Base-by-base conservation (phyloP, 2,113 vertebrate genomes). In the Microtus pennsylvanicus region DNA sequence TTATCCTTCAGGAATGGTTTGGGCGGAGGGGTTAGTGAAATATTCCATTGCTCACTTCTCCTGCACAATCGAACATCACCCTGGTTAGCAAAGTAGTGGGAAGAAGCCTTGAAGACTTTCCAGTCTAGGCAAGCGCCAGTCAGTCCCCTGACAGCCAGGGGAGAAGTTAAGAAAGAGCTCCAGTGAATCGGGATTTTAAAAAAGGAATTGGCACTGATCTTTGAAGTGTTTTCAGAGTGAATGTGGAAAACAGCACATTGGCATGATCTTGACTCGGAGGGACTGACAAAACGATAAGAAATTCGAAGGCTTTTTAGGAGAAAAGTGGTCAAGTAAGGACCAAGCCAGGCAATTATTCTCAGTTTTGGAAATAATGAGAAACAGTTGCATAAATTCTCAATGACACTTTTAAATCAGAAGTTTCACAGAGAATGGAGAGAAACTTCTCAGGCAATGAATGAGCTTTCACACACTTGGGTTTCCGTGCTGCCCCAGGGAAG, bases 41-140 rank as follows among this genome's bases (percentile, higher is more conserved):
- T 98, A 94, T 98, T 98, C 98, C 98, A 97, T 98, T 97, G 96
- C 96, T 98, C 95, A 98, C 98, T 98, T 98, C 98, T 98, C 97
- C 98, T 97, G 97, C 92, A 98, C 88, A 89, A 55, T 35, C 45
- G 69, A 92, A 95, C 89, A 92, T 76, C 24, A 45, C 69, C 45
- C 58, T 78, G 42, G 35, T 91, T 88, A 94, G 76, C 38, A 52
- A 94, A 81, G 75, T 1, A 17, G 82, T 52, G 35, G 90, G 85
- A 93, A 70, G 74, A 75, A 45, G 38, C 6, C 75, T 75, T 65
- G 80, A 50, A 24, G 52, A 28, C 65, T 87, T 38, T 81, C 33
- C 65, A 61, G 69, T 76, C 33, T 24, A 47, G 47, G 52, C 2
- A 2, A 65, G 61, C 0, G 0, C n/a, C 24, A 42, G 58, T 74